Base-by-base conservation (phyloP, 2,797 vertebrate genomes). In the Crossoptilon crossoptilon region DNA sequence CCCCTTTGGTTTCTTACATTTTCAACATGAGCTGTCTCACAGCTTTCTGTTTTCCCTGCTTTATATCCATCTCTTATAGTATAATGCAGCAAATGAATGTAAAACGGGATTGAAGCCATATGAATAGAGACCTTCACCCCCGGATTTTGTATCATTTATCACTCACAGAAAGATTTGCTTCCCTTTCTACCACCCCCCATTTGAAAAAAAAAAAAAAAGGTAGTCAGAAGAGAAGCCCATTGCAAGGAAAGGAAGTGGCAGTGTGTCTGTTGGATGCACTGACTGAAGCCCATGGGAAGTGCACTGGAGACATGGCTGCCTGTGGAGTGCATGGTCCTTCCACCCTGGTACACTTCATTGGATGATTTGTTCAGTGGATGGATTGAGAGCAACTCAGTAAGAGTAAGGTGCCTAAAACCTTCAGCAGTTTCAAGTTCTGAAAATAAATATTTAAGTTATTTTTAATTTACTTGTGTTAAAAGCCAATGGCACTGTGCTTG, bases 331-430 rank as follows among this genome's bases (percentile, higher is more conserved):
- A 43, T 59, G 31, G n/a, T 89, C 84, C 39, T 51, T 85, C 19
- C 46, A 35, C 2, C 2, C 56, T 53, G 51, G 27, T 53, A 18
- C 27, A 31, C 27, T 53, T 29, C 27, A 16, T 29, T 53, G 51
- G 51, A 53, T 31, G 27, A 27, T 90, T 2, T 84, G 11, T 62
- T 59, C 71, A 69, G 23, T 14, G 66, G 46, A 48, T 59, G 21
- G 22, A 19, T 15, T 83, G 46, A 81, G 48, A 74, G 69, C 26
- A 66, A 15, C 58, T 86, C 67, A 29, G 41, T 74, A 81, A 68
- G 68, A 94, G 84, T 64, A 79, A 77, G 37, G 26, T 80, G 35
- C 49, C 76, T 84, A 33, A 91, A 93, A 86, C 44, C 62, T 87
- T 58, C 77, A 88, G 33, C 13, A 58, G n/a, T 60, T 78, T 88